Percentiles rank a stretch among this genome's conserved stretches.
Evolutionary conservation across 2,888 invertebrate species (phyloP).

Genomic region (Melitaea athalia): DNA sequence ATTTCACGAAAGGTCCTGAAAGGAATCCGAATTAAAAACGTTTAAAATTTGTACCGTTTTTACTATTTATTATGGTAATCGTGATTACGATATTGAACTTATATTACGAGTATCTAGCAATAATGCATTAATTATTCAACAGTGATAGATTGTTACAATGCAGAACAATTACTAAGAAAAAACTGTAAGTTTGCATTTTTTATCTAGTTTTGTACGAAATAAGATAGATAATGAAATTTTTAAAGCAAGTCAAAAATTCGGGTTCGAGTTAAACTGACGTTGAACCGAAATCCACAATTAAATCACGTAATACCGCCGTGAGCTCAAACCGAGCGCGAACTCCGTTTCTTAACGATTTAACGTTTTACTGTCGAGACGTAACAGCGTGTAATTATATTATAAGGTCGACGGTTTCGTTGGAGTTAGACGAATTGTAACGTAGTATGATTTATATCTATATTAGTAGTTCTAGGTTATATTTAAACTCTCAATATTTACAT

Average conservation of each 20-base stretch:
- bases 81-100: background rate
- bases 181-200: too few species aligned
- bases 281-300: slow-evolving; percentile 23
- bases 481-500: too few species aligned
- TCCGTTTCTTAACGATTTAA: slow-evolving; percentile 16
- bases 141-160: too few species aligned
- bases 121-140: too few species aligned
- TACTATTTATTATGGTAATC: background rate
- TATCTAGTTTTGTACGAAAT: background rate
- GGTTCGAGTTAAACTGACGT: slow-evolving; percentile 12
- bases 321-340: slow-evolving; percentile 23
- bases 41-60: background rate
- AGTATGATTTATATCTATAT: background rate
- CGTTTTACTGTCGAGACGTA: slow-evolving; percentile 17
- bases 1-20: background rate
- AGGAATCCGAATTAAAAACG: background rate
- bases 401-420: slow-evolving; percentile 17
- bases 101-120: too few species aligned
- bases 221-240: background rate
- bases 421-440: slow-evolving; percentile 15
- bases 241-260: background rate
- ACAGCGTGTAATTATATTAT: slow-evolving; percentile 23
- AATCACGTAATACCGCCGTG: slow-evolving; percentile 14
- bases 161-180: too few species aligned
- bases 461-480: background rate